Base-by-base conservation (phyloP, 2,797 vertebrate genomes). In the Silurus aristotelis region DNA sequence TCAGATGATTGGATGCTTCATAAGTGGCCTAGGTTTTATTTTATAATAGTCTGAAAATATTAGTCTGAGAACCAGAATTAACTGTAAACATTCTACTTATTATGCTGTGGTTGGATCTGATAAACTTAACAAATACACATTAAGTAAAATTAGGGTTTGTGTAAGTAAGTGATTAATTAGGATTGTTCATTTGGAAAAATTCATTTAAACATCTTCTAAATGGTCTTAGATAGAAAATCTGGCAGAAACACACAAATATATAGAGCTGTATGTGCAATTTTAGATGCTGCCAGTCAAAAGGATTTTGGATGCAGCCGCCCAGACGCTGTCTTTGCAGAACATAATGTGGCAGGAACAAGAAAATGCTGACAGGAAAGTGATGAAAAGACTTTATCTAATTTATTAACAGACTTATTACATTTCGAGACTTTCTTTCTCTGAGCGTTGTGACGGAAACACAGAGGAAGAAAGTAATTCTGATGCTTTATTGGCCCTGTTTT, bases 331-430 rank as follows among this genome's bases (percentile, higher is more conserved):
- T 4, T 20, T 43, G 67, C 67, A 43, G 17, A 70, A 20, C 68
- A 12, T 20, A 8, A 25, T 15, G n/a, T 55, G 72, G n/a, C 7
- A 1, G n/a, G 71, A 75, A 75, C 13, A 56, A 75, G 20, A 56
- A 56, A 19, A 27, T 75, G 72, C 52, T 75, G n/a, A 75, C n/a
- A 56, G 27, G n/a, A 55, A 56, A 56, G n/a, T 75, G 72, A n/a
- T 75, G 17, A 46, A 2, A 46, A 48, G 43, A 52, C 48, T 66
- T 25, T 66, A 10, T 66, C 25, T 52, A 10, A 52, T 10, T 52
- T 52, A 10, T 52, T 52, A 52, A 10, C 38, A 38, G 38, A 38
- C 38, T 38, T 38, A 52, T 52, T 52, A 52, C 38, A 38, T 38
- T 38, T 38, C 38, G 38, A 38, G 38, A 38, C 38, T 38, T 52